Conservation (phyloP, 2,113 vertebrate genomes). For the Crotalus helleri region DNA sequence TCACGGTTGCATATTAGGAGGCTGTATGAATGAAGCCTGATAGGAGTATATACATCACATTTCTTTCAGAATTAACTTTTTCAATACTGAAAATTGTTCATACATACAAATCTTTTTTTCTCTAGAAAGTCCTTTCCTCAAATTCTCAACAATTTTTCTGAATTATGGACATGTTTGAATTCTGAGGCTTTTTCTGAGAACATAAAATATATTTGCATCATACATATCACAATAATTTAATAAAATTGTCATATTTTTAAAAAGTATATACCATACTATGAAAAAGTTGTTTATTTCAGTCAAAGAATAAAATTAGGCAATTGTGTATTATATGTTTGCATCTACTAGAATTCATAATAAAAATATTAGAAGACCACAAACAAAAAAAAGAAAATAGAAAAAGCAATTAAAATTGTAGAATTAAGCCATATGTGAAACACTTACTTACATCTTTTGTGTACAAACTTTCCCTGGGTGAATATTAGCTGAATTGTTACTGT, state of each 20-base stretch:
- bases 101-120: neutral
- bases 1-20: neutral
- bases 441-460: neutral
- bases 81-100: neutral
- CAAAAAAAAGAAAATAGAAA: neutral
- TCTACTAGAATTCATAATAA: neutral
- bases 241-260: neutral
- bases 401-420: neutral
- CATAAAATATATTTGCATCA: neutral
- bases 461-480: neutral
- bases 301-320: neutral
- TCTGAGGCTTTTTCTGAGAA: neutral
- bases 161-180: neutral
- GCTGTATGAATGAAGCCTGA: neutral
- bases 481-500: neutral
- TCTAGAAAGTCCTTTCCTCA: neutral
- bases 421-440: neutral
- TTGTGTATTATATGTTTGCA: neutral
- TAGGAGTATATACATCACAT: neutral
- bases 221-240: neutral
- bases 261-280: neutral
- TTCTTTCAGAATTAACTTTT: neutral
- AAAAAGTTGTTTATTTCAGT: neutral
- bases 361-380: neutral
- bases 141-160: neutral